These are phyloP conservation scores for Drosophila grimshawi DNA, from an alignment of 1,140 invertebrate genomes.

Conservation along the genomic window DNA sequence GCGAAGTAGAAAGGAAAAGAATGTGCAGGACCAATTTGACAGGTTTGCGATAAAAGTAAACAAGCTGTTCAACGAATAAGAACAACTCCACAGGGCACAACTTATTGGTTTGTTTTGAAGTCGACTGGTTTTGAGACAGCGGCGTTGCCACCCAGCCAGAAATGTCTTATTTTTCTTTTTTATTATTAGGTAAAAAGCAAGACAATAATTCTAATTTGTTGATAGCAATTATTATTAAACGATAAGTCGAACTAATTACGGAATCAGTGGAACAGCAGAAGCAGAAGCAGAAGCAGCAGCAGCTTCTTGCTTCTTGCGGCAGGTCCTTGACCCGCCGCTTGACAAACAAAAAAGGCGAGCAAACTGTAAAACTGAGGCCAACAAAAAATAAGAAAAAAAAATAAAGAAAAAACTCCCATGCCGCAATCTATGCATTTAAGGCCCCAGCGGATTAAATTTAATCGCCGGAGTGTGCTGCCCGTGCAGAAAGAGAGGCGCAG, in stretches of 20 bases:
- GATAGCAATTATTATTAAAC: neutral
- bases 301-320: conserved; percentile 8
- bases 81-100: neutral
- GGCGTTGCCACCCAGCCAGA: conserved; percentile 14
- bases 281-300: conserved; percentile 8
- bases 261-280: neutral
- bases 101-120: neutral
- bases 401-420: neutral
- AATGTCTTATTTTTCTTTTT: neutral
- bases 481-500: conserved; percentile 36
- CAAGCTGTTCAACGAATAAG: too few relatives aligned
- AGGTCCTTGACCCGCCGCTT: conserved; percentile 49
- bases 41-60: too few relatives aligned
- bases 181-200: neutral
- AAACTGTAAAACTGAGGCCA: conserved; percentile 19
- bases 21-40: too few relatives aligned
- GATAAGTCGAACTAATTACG: conserved; percentile 1
- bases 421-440: conserved; percentile 40
- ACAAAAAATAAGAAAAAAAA: neutral
- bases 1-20: too few relatives aligned
- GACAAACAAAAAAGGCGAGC: conserved; percentile 17
- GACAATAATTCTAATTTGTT: neutral
- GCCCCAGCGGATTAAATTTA: conserved; percentile 49
- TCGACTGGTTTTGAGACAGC: neutral
- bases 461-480: conserved; percentile 34